These are phyloP conservation scores for Elysia crispata DNA, from an alignment of 2,888 invertebrate genomes.

Conservation along the genomic window DNA sequence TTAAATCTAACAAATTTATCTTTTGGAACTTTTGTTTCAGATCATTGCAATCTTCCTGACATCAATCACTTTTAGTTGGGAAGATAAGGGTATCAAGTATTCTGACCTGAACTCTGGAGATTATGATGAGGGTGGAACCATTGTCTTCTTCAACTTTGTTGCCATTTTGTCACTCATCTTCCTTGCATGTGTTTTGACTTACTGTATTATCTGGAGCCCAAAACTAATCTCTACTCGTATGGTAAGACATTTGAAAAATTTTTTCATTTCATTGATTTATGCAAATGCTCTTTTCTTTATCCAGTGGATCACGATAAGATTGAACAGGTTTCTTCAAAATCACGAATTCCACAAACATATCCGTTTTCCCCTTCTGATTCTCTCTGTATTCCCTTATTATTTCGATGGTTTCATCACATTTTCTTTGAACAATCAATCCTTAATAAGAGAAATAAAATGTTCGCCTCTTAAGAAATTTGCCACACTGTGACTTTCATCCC, in stretches of 20 bases:
- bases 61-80: constrained; percentile 55
- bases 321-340: no score
- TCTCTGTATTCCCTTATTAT: no score
- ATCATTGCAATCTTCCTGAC: constrained; percentile 52
- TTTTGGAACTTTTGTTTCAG: no score
- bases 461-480: no score
- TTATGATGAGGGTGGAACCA: constrained; percentile 53
- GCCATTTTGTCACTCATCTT: constrained; percentile 50
- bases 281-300: not conserved
- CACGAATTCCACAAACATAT: no score
- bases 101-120: constrained; percentile 53
- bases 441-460: no score
- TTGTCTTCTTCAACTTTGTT: constrained; percentile 55
- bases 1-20: no score
- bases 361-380: no score
- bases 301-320: not conserved
- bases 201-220: constrained; percentile 42
- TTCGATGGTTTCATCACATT: no score
- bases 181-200: constrained; percentile 47
- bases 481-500: no score
- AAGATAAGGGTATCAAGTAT: constrained; percentile 54
- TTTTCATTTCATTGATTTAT: not conserved
- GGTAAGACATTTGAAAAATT: constrained; percentile 29
- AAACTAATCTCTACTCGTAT: constrained; percentile 34
- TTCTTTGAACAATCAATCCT: no score